Percentiles rank a stretch among this genome's conserved stretches.
phyloP scores from a whole-genome alignment of 2,888 invertebrate species.

The Fragum whitleyi region DNA sequence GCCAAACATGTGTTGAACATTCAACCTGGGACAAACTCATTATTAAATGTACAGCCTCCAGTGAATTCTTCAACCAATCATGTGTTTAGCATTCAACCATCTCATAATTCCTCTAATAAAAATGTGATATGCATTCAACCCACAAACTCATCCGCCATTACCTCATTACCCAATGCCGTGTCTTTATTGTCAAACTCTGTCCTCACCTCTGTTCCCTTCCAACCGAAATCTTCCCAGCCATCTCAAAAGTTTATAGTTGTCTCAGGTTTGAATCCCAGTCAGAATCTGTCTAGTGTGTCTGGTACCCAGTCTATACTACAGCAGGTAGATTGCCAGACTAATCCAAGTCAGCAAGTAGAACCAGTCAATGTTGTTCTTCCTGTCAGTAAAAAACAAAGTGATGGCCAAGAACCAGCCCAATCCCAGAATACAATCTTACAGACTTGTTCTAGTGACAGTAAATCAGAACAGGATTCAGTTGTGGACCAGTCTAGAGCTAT shows the following conservation, averaged over 20 bases:
- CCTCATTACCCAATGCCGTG: conserved; percentile 10
- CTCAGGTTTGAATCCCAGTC: conserved; percentile 45
- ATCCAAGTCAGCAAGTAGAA: background rate
- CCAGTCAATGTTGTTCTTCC: background rate
- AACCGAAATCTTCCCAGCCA: conserved; percentile 26
- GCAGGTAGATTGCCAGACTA: background rate
- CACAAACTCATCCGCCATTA: background rate
- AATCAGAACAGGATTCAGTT: background rate
- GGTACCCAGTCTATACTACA: background rate
- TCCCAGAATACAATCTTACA: conserved; percentile 15
- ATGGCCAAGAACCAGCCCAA: background rate
- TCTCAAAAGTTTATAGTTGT: conserved; percentile 59
- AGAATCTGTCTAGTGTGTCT: background rate
- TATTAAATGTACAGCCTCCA: background rate
- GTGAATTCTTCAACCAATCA: background rate
- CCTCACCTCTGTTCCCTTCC: background rate
- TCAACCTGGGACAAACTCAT: background rate
- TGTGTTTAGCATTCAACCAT: no score
- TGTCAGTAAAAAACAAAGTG: no score
- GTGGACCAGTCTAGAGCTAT: background rate
- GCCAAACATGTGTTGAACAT: background rate
- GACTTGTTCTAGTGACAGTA: background rate
- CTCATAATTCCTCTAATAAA: background rate
- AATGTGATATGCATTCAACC: background rate
- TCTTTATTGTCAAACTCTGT: conserved; percentile 22